phyloP scores from a whole-genome alignment of 2,113 vertebrate genomes.

The Ahaetulla prasina region DNA sequence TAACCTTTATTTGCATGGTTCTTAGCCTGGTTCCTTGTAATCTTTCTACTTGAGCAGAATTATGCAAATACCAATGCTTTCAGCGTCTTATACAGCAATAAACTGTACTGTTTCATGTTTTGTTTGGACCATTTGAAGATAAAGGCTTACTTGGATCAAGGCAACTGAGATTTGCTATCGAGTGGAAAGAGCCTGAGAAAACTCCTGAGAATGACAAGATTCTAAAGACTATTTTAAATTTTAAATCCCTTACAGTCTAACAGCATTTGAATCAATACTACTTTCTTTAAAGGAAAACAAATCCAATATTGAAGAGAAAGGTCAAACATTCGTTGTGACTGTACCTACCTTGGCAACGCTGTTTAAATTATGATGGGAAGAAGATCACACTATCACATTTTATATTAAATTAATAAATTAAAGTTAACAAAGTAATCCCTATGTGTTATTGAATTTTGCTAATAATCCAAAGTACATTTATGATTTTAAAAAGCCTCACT shows the following conservation, averaged over 20 bases:
- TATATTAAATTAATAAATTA: not conserved
- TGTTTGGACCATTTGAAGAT: not conserved
- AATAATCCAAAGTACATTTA: not conserved
- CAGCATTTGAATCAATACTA: slow-evolving; percentile 39
- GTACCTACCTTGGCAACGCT: not conserved
- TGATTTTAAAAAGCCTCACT: not conserved
- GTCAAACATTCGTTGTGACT: not conserved
- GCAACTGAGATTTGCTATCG: slow-evolving; percentile 39
- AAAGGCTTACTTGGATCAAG: slow-evolving; percentile 32
- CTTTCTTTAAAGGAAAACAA: slow-evolving; percentile 16
- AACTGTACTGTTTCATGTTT: not conserved
- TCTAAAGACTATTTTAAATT: not conserved
- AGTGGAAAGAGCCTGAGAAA: slow-evolving; percentile 38
- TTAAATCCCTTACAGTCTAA: slow-evolving; percentile 29
- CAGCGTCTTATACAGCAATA: slow-evolving; percentile 26
- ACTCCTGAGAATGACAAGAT: slow-evolving; percentile 29
- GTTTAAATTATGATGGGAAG: not conserved
- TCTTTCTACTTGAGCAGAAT: not conserved
- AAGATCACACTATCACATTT: not conserved
- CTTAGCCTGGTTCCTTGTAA: not conserved
- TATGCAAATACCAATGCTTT: slow-evolving; percentile 3
- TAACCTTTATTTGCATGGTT: not conserved
- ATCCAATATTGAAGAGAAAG: not conserved
- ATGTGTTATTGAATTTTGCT: not conserved
- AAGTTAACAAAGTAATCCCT: not conserved